These are phyloP conservation scores for Vanessa tameamea DNA, from an alignment of 1,140 invertebrate genomes.

Conservation along the genomic window DNA sequence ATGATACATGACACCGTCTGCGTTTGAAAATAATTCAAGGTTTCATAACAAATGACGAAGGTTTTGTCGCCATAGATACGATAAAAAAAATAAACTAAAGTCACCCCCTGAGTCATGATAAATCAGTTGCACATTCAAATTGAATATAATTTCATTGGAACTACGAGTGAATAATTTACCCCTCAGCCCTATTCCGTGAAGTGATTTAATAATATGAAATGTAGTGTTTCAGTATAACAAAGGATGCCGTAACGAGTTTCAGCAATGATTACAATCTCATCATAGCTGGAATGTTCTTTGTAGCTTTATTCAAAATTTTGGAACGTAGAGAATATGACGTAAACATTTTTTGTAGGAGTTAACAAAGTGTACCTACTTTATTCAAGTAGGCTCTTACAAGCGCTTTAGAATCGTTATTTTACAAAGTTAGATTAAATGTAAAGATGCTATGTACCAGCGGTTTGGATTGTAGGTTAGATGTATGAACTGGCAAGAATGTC, in stretches of 20 bases:
- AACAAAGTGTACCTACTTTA: too few relatives aligned
- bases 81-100: neutral
- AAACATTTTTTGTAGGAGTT: neutral
- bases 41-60: neutral
- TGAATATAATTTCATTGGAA: conserved; percentile 26
- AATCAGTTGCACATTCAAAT: conserved; percentile 23
- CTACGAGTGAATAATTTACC: conserved; percentile 34
- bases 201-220: conserved; percentile 34
- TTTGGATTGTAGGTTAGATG: too few relatives aligned
- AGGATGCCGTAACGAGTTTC: conserved; percentile 29
- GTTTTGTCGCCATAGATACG: neutral
- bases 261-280: conserved; percentile 25
- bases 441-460: too few relatives aligned
- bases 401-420: too few relatives aligned
- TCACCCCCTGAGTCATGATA: conserved; percentile 29
- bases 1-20: too few relatives aligned
- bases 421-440: too few relatives aligned
- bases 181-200: conserved; percentile 30
- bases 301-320: neutral
- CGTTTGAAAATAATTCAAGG: neutral
- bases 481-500: too few relatives aligned
- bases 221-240: conserved; percentile 33
- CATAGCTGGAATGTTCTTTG: conserved; percentile 23
- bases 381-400: too few relatives aligned
- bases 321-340: neutral